Evolutionary conservation across 1,140 invertebrate species (phyloP).

Genomic region (Dolichoris vasculosae): DNA sequence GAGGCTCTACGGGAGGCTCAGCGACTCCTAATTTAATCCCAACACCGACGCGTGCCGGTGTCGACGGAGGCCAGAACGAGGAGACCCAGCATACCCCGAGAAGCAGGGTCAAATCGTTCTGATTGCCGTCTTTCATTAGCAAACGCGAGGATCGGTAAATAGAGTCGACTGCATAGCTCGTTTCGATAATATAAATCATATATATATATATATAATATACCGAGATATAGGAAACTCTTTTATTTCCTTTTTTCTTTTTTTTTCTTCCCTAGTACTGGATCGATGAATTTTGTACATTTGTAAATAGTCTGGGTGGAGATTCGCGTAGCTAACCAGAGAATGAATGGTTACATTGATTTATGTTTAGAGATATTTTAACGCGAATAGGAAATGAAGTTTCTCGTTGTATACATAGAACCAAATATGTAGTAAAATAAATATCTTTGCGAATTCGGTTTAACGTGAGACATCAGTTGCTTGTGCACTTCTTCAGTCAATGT

Average conservation of each 20-base stretch:
- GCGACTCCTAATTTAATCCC: constrained; percentile 60
- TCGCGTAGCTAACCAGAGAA: background rate
- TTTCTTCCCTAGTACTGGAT: background rate
- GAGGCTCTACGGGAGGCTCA: constrained; percentile 56
- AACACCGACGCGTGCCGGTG: constrained; percentile 58
- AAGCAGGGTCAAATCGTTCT: constrained; percentile 72
- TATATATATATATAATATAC: too few relatives aligned
- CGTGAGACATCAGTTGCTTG: background rate
- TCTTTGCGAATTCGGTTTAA: background rate
- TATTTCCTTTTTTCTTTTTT: background rate
- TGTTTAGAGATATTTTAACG: background rate
- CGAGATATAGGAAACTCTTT: background rate
- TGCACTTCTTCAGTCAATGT: background rate
- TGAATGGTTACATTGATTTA: constrained; percentile 12
- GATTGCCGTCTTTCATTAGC: constrained; percentile 61
- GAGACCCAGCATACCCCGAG: constrained; percentile 56
- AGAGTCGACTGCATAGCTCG: background rate
- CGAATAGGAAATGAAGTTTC: background rate
- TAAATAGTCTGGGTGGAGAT: constrained; percentile 22
- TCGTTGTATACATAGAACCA: background rate
- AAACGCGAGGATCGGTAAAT: constrained; percentile 37
- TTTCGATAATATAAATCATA: too few relatives aligned
- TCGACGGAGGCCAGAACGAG: background rate
- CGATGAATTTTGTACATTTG: constrained; percentile 43
- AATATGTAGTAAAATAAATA: constrained; percentile 1